Base-by-base conservation (phyloP, 2,113 vertebrate species). In the Poeciliopsis prolifica region DNA sequence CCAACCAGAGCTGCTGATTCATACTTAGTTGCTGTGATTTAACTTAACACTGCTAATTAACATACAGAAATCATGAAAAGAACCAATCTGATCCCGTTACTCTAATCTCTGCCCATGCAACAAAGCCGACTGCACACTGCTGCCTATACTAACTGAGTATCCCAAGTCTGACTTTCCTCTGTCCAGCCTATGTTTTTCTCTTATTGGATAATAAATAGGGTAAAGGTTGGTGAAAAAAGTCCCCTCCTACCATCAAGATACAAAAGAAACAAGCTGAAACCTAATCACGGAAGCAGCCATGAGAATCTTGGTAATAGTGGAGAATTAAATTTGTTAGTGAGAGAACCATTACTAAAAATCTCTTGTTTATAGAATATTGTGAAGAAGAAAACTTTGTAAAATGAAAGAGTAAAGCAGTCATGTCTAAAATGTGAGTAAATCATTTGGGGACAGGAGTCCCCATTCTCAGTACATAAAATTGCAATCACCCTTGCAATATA, bases 31-130 rank as follows among this genome's bases (percentile, higher is more conserved):
- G 64, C 71, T 65, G 69, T 68, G 74, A 88, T 84, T 85, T 79
- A 81, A 82, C 67, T 69, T 63, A 75, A 71, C 81, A 48, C 74
- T n/a, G 42, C 70, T 85, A 86, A 92, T 92, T 87, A 88, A 85
- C 78, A 79, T 68, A 37, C 64, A 77, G 30, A 82, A 83, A 80
- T 91, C 76, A 81, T 86, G 76, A 90, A 88, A 84, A 69, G 62
- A 67, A 75, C 80, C 70, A 84, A 91, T 90, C 87, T 87, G 65
- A 79, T 80, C 58, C 30, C 31, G 70, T 37, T 30, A 42, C 69
- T 83, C 65, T 64, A 75, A 81, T 81, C 74, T 65, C 61, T 60
- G 61, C 68, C 54, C 29, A 37, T 65, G 40, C 54, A 54, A n/a
- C 69, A 75, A 48, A 66, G 63, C 30, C 24, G 19, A 31, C 61